phyloP scores from a whole-genome alignment of 2,113 vertebrate genomes.

The Scophthalmus maximus region DNA sequence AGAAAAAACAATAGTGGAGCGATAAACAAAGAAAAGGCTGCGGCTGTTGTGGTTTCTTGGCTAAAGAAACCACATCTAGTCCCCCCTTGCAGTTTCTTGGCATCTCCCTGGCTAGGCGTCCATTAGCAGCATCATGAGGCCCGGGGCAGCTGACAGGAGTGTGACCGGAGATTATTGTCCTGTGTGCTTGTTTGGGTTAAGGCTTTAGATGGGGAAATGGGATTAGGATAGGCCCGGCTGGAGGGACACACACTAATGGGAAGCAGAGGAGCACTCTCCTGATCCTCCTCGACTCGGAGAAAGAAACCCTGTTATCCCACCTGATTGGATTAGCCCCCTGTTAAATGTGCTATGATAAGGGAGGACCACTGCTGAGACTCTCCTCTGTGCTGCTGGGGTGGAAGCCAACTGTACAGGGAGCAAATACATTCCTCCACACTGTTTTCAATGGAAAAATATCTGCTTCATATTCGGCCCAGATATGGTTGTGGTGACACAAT shows the following conservation, averaged over 20 bases:
- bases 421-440: constrained; percentile 56
- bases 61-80: constrained; percentile 54
- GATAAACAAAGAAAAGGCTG: constrained; percentile 56
- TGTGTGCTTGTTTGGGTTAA: constrained; percentile 83
- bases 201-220: constrained; percentile 85
- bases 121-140: constrained; percentile 75
- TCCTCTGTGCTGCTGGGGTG: constrained; percentile 55
- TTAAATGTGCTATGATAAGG: constrained; percentile 84
- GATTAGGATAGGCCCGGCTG: constrained; percentile 82
- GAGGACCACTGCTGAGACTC: constrained; percentile 75
- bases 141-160: constrained; percentile 73
- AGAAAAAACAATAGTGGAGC: constrained; percentile 38
- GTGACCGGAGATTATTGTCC: constrained; percentile 83
- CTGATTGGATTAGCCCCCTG: constrained; percentile 84
- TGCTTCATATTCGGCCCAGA: constrained; percentile 21
- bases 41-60: constrained; percentile 56
- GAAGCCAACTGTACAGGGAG: constrained; percentile 51
- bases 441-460: constrained; percentile 32
- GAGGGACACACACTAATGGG: constrained; percentile 80
- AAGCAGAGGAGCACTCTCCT: constrained; percentile 79
- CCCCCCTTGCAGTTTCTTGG: constrained; percentile 55
- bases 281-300: constrained; percentile 77
- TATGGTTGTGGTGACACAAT: constrained; percentile 38
- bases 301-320: constrained; percentile 81
- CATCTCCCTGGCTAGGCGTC: constrained; percentile 62